Evolutionary conservation across 2,113 vertebrate genomes (phyloP), one percentile per base, ranked within the genome.

Genomic region (Protobothrops flavoviridis): DNA sequence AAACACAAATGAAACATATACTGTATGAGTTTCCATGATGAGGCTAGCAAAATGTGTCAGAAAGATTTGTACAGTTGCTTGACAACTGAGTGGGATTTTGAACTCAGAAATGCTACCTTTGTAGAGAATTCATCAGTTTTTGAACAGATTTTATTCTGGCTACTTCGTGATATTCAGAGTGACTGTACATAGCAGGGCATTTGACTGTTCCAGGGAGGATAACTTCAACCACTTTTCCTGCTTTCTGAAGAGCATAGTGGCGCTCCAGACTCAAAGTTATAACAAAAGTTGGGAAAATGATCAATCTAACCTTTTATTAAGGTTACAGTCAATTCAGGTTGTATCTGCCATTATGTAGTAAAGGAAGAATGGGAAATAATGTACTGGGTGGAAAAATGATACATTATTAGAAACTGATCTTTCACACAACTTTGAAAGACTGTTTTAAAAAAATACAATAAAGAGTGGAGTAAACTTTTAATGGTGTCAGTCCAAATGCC

Each of bases 391-490:
- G 33, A n/a, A 87, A 92, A 81, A 94, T 92, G 74, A 24, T 11
- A 0, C 86, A 69, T 87, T 93, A 91, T 81, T 0, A 15, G 91
- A 55, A 93, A 90, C 23, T 85, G 94, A 92, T 91, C 95, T 45
- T 89, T 91, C 91, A 85, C 90, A 93, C 92, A 12, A 92, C 95
- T 94, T 53, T 87, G 43, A 94, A 94, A 94, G 94, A 48, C 96
- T 96, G 90, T 93, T 48, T 48, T 95, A 15, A 95, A 94, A 94
- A 94, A 96, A 95, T 94, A 95, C 93, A 93, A 94, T 94, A 96
- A 96, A 96, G 95, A 96, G 95, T 93, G 93, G 94, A 96, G 95
- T 96, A 96, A 96, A 95, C 95, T 96, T 94, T 97, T 96, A 97
- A 96, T 96, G 94, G 95, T 90, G 91, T 95, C 95, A 94, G 92